Conservation (phyloP, 2,888 invertebrate genomes). For the Andrena trimmerana region DNA sequence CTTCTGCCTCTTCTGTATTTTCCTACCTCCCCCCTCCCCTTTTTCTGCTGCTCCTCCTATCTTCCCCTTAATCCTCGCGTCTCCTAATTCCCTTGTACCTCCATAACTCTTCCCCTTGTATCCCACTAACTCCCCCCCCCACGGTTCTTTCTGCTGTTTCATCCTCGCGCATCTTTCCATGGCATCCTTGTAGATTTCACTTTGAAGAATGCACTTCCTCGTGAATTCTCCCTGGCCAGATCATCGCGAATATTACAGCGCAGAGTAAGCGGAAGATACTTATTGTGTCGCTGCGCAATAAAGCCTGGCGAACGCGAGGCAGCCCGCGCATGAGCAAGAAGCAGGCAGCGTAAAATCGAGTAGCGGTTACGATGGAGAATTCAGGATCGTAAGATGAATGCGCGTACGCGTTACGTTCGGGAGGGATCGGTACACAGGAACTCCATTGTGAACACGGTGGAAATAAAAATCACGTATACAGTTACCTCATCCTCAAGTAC, state of each 20-base stretch:
- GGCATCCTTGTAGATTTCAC: too few relatives aligned
- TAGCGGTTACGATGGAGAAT: conserved; percentile 19
- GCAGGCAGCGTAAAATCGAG: not conserved
- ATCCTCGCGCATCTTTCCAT: too few relatives aligned
- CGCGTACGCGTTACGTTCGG: conserved; percentile 10
- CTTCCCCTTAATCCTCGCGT: too few relatives aligned
- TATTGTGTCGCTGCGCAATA: not conserved
- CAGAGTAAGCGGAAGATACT: not conserved
- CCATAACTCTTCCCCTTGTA: too few relatives aligned
- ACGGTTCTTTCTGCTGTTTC: too few relatives aligned
- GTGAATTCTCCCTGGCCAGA: not conserved
- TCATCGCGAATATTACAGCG: not conserved
- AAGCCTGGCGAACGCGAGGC: not conserved
- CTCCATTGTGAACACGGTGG: conserved; percentile 53
- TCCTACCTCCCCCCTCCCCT: too few relatives aligned
- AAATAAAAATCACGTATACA: conserved; percentile 55
- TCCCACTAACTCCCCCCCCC: too few relatives aligned
- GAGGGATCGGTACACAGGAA: conserved; percentile 23
- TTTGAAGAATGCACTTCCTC: too few relatives aligned
- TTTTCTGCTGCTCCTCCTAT: too few relatives aligned
- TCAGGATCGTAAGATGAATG: conserved; percentile 23
- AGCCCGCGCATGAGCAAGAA: not conserved
- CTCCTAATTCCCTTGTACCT: too few relatives aligned
- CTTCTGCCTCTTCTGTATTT: too few relatives aligned
- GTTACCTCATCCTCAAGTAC: conserved; percentile 53